Evolutionary conservation across 2,797 vertebrate species (phyloP).

Genomic region (Alcedo atthis): DNA sequence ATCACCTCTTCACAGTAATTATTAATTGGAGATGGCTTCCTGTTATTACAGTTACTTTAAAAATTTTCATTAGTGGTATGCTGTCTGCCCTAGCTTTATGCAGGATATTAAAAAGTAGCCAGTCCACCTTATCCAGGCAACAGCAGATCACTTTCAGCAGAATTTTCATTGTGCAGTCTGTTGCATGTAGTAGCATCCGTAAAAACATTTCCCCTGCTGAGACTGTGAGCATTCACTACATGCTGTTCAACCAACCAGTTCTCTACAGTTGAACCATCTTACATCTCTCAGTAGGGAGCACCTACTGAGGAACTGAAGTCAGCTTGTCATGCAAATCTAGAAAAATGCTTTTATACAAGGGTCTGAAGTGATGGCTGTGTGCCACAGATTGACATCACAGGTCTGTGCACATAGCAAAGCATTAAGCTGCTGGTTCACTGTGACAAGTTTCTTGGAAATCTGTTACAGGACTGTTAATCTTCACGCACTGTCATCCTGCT

Average conservation of each 20-base stretch:
- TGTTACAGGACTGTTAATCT: not conserved
- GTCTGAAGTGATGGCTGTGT: not conserved
- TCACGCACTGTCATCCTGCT: not conserved
- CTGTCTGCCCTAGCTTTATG: not conserved
- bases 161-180: not conserved
- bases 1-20: not conserved
- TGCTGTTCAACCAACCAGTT: not conserved
- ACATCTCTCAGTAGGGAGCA: not conserved
- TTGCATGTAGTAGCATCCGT: not conserved
- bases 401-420: not conserved
- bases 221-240: not conserved
- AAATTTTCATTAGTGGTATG: not conserved
- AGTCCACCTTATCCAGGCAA: not conserved
- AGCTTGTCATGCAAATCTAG: not conserved
- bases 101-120: not conserved
- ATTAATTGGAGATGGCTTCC: not conserved
- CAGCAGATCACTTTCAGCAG: not conserved
- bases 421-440: not conserved
- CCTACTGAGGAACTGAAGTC: not conserved
- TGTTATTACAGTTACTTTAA: not conserved
- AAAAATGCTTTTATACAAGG: not conserved
- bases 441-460: not conserved
- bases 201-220: not conserved
- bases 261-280: not conserved
- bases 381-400: not conserved